Evolutionary conservation across 2,113 vertebrate genomes (phyloP).

Genomic region (Sorex fumeus): DNA sequence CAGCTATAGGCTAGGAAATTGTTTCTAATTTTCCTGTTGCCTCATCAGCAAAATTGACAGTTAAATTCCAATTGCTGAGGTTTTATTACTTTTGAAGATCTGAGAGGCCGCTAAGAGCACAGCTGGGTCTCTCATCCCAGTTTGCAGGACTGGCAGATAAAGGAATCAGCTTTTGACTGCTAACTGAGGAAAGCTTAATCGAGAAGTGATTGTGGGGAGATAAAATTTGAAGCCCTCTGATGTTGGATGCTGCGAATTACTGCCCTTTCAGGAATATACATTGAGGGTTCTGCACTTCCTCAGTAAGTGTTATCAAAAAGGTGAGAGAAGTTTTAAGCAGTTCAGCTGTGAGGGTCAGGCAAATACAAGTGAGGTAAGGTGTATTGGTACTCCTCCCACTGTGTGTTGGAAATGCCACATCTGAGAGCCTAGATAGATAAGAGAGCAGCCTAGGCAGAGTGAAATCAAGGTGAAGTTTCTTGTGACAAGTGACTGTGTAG

Average conservation of each 20-base stretch:
- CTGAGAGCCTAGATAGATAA: background rate
- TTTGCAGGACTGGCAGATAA: conserved; percentile 31
- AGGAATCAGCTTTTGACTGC: conserved; percentile 43
- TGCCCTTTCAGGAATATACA: background rate
- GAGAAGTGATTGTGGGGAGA: conserved; percentile 5
- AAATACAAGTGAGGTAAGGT: background rate
- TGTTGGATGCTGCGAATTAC: conserved; percentile 38
- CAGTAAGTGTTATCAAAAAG: conserved; percentile 24
- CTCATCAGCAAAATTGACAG: conserved; percentile 73
- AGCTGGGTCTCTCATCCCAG: conserved; percentile 45
- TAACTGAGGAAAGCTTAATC: conserved; percentile 46
- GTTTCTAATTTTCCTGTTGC: conserved; percentile 68
- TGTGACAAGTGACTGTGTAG: background rate
- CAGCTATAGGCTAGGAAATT: conserved; percentile 28
- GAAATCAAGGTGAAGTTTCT: background rate
- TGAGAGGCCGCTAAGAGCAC: conserved; percentile 56
- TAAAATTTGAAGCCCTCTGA: conserved; percentile 15
- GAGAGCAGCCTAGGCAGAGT: background rate
- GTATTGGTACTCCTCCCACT: background rate
- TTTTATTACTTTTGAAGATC: conserved; percentile 73
- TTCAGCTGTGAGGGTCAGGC: background rate
- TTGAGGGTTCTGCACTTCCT: background rate
- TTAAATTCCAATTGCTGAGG: conserved; percentile 54
- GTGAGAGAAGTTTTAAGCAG: background rate
- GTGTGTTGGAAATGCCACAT: conserved; percentile 9